These are phyloP conservation scores for Acronicta aceris DNA, from an alignment of 2,888 invertebrate genomes.

Conservation along the genomic window DNA sequence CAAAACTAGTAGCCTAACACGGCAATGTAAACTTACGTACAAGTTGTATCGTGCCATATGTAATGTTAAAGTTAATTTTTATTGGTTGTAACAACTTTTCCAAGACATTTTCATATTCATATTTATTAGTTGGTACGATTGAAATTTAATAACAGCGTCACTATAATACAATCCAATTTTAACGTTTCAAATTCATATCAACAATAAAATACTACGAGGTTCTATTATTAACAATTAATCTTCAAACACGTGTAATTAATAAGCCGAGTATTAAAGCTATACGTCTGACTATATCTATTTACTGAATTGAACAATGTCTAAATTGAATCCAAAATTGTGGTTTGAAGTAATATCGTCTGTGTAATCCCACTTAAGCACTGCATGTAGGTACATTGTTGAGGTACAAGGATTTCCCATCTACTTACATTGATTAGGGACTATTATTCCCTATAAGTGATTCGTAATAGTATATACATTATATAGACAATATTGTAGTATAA, in stretches of 20 bases:
- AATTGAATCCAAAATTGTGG: conserved; percentile 41
- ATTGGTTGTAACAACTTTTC: not conserved
- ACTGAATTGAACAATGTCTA: conserved; percentile 50
- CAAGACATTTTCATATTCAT: not conserved
- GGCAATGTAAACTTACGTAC: conserved; percentile 22
- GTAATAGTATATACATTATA: conserved; percentile 13
- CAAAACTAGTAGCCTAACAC: conserved; percentile 38
- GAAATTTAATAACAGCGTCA: not conserved
- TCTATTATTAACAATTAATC: conserved; percentile 9
- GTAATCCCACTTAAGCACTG: conserved; percentile 42
- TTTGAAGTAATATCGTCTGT: conserved; percentile 48
- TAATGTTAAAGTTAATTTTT: not conserved
- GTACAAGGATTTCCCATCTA: conserved; percentile 50
- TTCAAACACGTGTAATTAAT: conserved; percentile 21
- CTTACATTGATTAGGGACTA: conserved; percentile 21
- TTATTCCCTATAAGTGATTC: conserved; percentile 43
- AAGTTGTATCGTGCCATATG: conserved; percentile 8
- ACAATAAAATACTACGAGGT: conserved; percentile 1
- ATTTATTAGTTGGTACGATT: not conserved
- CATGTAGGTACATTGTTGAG: conserved; percentile 35
- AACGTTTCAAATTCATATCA: not conserved
- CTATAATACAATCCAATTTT: not conserved
- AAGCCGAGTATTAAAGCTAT: conserved; percentile 25
- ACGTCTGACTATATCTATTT: conserved; percentile 33
- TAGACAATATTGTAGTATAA: conserved; percentile 28